Evolutionary conservation across 2,113 vertebrate species (phyloP).

Genomic region (Pelmatolapia mariae): DNA sequence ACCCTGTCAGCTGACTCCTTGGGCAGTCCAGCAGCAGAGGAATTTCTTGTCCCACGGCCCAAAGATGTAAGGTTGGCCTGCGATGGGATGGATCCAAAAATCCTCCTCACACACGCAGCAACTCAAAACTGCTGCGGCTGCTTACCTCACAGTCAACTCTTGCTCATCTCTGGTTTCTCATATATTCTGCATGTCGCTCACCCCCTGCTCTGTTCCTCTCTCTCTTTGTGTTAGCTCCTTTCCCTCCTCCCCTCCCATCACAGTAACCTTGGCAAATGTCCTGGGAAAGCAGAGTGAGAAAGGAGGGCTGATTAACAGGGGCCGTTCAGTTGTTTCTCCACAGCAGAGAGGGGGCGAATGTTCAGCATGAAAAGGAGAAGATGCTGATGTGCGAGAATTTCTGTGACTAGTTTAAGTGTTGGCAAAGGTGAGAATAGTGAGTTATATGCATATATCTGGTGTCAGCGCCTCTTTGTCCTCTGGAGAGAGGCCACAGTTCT

Average conservation of each 20-base stretch:
- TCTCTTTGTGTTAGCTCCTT: constrained; percentile 4
- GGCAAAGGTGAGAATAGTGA: background rate
- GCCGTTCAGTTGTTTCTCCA: background rate
- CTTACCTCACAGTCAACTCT: background rate
- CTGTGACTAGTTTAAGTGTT: background rate
- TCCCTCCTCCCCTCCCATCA: background rate
- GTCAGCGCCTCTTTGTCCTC: background rate
- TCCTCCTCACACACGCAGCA: background rate
- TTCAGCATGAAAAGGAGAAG: background rate
- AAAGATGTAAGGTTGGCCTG: background rate
- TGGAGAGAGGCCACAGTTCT: background rate
- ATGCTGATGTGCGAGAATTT: background rate
- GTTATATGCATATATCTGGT: background rate
- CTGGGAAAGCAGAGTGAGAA: constrained; percentile 23
- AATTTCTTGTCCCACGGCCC: background rate
- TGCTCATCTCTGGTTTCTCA: constrained; percentile 29
- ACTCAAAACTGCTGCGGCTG: background rate
- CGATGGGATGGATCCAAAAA: background rate
- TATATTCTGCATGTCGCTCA: constrained; percentile 32
- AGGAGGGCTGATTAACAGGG: background rate
- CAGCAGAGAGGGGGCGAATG: background rate
- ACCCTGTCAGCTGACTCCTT: constrained; percentile 25
- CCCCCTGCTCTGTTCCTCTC: background rate
- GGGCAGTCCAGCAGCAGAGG: background rate
- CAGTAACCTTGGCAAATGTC: constrained; percentile 42